Conservation (phyloP, 2,797 vertebrate genomes). For the Hemitrygon akajei region DNA sequence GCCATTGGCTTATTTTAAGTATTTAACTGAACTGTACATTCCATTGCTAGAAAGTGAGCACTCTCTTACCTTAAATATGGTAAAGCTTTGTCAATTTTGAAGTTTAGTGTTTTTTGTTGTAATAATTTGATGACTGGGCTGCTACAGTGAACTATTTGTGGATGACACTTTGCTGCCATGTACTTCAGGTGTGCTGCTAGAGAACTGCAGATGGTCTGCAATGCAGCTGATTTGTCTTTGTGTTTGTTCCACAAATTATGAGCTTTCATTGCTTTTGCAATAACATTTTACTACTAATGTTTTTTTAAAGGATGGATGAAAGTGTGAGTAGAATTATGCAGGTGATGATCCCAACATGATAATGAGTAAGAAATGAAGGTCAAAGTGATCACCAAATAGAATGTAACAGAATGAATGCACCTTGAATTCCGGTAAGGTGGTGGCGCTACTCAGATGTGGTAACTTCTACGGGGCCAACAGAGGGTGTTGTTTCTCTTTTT, state of each 20-base stretch:
- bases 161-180: constrained; percentile 48
- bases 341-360: too few species aligned
- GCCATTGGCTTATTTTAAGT: background rate
- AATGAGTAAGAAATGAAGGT: too few species aligned
- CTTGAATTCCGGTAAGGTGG: too few species aligned
- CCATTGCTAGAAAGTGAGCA: background rate
- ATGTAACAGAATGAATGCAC: too few species aligned
- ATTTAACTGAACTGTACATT: background rate
- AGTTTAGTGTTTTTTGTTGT: constrained; percentile 61
- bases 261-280: constrained; percentile 34
- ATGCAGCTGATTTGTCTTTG: constrained; percentile 20
- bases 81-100: constrained; percentile 48
- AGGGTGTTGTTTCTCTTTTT: too few species aligned
- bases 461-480: too few species aligned
- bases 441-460: too few species aligned
- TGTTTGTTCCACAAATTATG: constrained; percentile 30
- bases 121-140: constrained; percentile 65
- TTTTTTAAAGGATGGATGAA: background rate
- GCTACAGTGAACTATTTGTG: constrained; percentile 62
- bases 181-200: constrained; percentile 65
- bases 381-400: too few species aligned
- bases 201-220: constrained; percentile 63
- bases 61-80: constrained; percentile 40
- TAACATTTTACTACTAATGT: constrained; percentile 40
- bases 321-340: too few species aligned